Percentiles rank a stretch among this genome's conserved stretches.
These are phyloP conservation scores for Hydrolagus colliei DNA, from an alignment of 2,797 vertebrate genomes.

Conservation along the genomic window DNA sequence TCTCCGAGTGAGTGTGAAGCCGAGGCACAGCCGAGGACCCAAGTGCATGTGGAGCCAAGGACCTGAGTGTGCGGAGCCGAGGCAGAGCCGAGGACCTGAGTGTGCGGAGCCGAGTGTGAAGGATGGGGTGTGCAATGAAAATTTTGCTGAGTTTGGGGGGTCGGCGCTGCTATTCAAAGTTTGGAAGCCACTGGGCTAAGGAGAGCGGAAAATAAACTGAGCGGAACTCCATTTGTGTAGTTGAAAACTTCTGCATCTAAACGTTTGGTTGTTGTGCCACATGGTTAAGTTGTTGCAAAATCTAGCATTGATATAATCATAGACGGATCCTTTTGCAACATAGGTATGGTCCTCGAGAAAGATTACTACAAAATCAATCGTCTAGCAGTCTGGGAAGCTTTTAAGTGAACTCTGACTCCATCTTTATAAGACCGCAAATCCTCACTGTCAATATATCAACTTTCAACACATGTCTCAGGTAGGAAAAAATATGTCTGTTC, in stretches of 20 bases:
- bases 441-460: conserved; percentile 25
- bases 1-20: too few relatives aligned
- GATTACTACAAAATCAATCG: conserved; percentile 32
- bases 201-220: not conserved
- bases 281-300: conserved; percentile 1
- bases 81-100: too few relatives aligned
- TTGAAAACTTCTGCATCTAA: conserved; percentile 7
- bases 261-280: not conserved
- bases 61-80: too few relatives aligned
- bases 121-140: too few relatives aligned
- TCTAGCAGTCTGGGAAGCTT: conserved; percentile 31
- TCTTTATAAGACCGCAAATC: conserved; percentile 27
- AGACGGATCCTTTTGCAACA: conserved; percentile 13
- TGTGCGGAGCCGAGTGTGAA: too few relatives aligned
- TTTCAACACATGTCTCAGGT: conserved; percentile 19
- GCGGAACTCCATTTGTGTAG: not conserved
- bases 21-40: too few relatives aligned
- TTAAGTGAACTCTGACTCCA: conserved; percentile 31
- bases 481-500: conserved; percentile 1
- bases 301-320: conserved; percentile 9
- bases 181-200: too few relatives aligned
- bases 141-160: too few relatives aligned
- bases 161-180: too few relatives aligned
- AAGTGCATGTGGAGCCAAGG: too few relatives aligned
- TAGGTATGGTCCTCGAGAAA: not conserved